These are phyloP conservation scores for Noturus placidus DNA, from an alignment of 2,113 vertebrate species.

Conservation along the genomic window DNA sequence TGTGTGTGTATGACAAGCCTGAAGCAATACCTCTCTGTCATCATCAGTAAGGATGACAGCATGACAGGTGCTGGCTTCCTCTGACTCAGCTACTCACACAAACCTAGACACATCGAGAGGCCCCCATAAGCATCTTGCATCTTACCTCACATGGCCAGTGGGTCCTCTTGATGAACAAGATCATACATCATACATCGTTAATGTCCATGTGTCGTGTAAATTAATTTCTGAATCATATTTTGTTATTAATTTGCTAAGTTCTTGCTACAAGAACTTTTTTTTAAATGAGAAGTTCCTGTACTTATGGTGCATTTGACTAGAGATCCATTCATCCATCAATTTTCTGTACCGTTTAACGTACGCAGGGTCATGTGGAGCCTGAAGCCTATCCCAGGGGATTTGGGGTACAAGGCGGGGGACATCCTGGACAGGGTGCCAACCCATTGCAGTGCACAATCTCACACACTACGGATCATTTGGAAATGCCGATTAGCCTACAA, in stretches of 20 bases:
- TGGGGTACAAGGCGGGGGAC: too few species aligned
- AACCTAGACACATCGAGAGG: not conserved
- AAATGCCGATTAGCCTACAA: too few species aligned
- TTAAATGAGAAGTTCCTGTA: not conserved
- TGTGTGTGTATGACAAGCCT: conserved; percentile 39
- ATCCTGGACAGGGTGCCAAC: too few species aligned
- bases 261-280: not conserved
- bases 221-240: not conserved
- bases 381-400: too few species aligned
- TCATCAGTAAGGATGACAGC: conserved; percentile 66
- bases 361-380: too few species aligned
- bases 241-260: not conserved
- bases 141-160: conserved; percentile 2
- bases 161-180: not conserved
- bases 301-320: not conserved
- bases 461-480: too few species aligned
- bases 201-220: not conserved
- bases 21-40: conserved; percentile 61
- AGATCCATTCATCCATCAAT: not conserved
- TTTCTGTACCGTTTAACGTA: too few species aligned
- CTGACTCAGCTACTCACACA: conserved; percentile 58
- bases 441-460: too few species aligned
- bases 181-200: not conserved
- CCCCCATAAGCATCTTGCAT: not conserved
- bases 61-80: conserved; percentile 58